Conservation (phyloP, 2,888 invertebrate genomes). For the Tachina grossa region DNA sequence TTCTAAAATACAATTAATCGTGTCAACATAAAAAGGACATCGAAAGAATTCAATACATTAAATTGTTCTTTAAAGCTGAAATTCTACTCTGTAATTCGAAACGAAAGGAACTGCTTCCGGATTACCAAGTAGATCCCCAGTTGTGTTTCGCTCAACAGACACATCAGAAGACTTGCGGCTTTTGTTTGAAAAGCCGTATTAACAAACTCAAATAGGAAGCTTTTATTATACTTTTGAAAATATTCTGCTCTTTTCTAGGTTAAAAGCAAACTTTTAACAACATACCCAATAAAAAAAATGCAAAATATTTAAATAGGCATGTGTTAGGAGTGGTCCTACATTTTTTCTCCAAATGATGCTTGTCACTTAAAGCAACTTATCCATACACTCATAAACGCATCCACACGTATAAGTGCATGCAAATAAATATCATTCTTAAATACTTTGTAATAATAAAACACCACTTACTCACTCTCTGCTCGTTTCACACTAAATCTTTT, state of each 20-base stretch:
- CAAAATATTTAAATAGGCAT: not conserved
- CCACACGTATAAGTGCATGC: not conserved
- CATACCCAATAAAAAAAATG: not conserved
- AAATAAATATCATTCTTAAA: conserved; percentile 45
- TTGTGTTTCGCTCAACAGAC: too few species aligned
- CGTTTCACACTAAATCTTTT: conserved; percentile 30
- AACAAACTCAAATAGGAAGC: too few species aligned
- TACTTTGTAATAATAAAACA: conserved; percentile 59
- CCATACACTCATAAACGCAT: not conserved
- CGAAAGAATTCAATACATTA: too few species aligned
- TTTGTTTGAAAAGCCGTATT: too few species aligned
- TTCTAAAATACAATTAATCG: too few species aligned
- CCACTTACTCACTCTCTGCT: conserved; percentile 57
- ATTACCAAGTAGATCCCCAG: too few species aligned
- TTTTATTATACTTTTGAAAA: too few species aligned
- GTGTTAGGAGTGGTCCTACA: conserved; percentile 16
- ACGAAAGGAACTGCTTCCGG: too few species aligned
- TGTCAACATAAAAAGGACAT: too few species aligned
- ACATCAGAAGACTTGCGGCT: too few species aligned
- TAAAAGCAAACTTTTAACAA: not conserved
- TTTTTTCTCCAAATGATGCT: conserved; percentile 35
- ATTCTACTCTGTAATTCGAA: too few species aligned
- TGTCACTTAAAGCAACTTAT: conserved; percentile 40
- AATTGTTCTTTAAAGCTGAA: too few species aligned
- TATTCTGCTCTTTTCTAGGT: not conserved